A percentile compares a stretch with the other conserved stretches of the same genome.
These are phyloP conservation scores for Troilus luridus DNA, from an alignment of 2,888 invertebrate genomes.

Conservation along the genomic window DNA sequence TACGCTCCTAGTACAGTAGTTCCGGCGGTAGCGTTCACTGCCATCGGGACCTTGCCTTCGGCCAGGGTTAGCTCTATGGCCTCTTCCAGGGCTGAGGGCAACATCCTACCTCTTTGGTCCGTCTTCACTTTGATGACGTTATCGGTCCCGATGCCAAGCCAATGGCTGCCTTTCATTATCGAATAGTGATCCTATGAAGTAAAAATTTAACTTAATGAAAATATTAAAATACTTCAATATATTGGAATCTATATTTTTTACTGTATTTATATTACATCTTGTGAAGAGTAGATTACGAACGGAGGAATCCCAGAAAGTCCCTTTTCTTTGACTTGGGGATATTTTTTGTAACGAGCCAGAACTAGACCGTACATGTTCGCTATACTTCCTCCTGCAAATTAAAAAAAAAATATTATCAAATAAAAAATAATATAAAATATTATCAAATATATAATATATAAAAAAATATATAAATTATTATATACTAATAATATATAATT, in stretches of 20 bases:
- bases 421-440: too few relatives aligned
- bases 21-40: conserved; percentile 83
- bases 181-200: conserved; percentile 82
- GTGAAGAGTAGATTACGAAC: conserved; percentile 82
- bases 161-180: conserved; percentile 83
- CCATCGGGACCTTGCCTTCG: conserved; percentile 75
- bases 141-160: conserved; percentile 88
- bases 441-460: too few relatives aligned
- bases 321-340: conserved; percentile 79
- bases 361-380: conserved; percentile 85
- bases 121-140: conserved; percentile 78
- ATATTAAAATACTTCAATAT: neutral
- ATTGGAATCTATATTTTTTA: neutral
- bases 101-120: conserved; percentile 79
- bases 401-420: neutral
- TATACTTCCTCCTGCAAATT: conserved; percentile 78
- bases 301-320: conserved; percentile 77
- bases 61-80: conserved; percentile 72
- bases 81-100: conserved; percentile 74
- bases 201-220: neutral
- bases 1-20: conserved; percentile 89
- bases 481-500: too few relatives aligned
- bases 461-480: too few relatives aligned
- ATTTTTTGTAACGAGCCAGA: conserved; percentile 78
- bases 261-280: conserved; percentile 74